phyloP scores from a whole-genome alignment of 2,797 vertebrate species.

The Crossoptilon crossoptilon region DNA sequence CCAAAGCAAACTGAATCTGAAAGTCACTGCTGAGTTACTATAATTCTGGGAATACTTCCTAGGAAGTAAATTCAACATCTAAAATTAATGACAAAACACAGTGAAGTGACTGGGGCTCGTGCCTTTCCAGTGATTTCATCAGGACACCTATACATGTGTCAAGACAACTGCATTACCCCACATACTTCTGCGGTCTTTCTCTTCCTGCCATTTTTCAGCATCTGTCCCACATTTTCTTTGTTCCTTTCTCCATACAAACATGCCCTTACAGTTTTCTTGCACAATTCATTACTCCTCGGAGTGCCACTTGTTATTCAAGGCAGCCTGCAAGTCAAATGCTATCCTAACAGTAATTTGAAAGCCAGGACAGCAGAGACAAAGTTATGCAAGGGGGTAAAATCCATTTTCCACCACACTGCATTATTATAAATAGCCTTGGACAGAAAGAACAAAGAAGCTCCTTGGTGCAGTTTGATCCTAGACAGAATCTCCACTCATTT shows the following conservation, averaged over 20 bases:
- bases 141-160: background rate
- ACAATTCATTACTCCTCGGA: background rate
- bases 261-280: background rate
- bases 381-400: background rate
- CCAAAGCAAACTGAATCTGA: background rate
- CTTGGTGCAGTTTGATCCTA: background rate
- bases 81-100: background rate
- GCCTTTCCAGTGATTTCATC: background rate
- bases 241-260: background rate
- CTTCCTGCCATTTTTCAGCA: background rate
- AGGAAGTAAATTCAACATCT: background rate
- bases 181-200: background rate
- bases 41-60: background rate
- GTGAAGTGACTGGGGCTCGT: background rate
- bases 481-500: background rate
- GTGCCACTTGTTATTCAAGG: background rate
- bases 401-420: background rate
- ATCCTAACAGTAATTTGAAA: background rate
- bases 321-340: background rate
- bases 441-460: background rate
- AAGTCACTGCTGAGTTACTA: background rate
- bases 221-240: background rate
- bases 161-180: background rate
- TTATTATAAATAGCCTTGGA: background rate
- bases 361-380: background rate